A percentile compares a stretch with the other conserved stretches of the same genome.
Conservation (phyloP, 2,797 vertebrate genomes). For the Alcedo atthis region DNA sequence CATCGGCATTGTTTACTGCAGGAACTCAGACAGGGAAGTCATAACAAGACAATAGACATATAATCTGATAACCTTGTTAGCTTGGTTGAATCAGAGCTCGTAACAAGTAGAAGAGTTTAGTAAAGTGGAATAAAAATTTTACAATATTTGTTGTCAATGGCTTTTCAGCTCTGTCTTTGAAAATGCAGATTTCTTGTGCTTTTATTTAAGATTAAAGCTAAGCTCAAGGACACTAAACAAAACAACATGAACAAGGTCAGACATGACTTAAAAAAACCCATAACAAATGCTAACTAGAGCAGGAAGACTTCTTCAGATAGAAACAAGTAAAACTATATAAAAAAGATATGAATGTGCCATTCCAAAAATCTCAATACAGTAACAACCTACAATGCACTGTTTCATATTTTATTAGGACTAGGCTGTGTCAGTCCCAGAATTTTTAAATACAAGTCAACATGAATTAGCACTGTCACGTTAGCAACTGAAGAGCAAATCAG, state of each 20-base stretch:
- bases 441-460: background rate
- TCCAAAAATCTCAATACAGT: background rate
- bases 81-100: conserved; percentile 61
- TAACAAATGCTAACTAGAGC: conserved; percentile 20
- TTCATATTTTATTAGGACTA: background rate
- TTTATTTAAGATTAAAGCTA: conserved; percentile 78
- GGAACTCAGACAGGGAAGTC: conserved; percentile 66
- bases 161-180: conserved; percentile 65
- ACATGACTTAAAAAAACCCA: conserved; percentile 26
- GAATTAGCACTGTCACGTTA: background rate
- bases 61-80: conserved; percentile 78
- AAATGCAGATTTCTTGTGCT: conserved; percentile 68
- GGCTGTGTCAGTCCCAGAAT: background rate
- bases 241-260: conserved; percentile 80
- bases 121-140: conserved; percentile 70
- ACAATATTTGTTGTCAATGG: conserved; percentile 58
- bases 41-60: conserved; percentile 70
- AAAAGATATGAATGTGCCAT: background rate
- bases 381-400: background rate
- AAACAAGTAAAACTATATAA: background rate
- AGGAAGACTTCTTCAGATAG: conserved; percentile 44
- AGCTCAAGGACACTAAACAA: conserved; percentile 80
- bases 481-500: background rate
- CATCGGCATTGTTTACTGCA: conserved; percentile 59
- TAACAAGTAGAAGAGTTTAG: conserved; percentile 59